A percentile compares a stretch with the other conserved stretches of the same genome.
These are phyloP conservation scores for Drosophila birchii DNA, from an alignment of 2,888 invertebrate species.

Conservation along the genomic window DNA sequence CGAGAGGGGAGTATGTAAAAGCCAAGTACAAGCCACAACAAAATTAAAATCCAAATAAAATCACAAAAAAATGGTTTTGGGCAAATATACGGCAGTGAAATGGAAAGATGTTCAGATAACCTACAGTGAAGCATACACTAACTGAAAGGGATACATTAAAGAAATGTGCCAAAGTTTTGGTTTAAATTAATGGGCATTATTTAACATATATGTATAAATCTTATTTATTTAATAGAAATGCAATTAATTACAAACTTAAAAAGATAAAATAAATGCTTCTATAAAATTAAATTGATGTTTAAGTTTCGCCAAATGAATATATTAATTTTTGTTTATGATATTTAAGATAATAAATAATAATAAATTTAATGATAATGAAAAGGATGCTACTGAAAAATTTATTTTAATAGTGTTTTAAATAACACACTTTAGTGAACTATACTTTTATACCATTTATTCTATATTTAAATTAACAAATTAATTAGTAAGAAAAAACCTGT, in stretches of 20 bases:
- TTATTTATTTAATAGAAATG: not conserved
- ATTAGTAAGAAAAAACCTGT: not conserved
- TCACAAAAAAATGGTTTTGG: conserved; percentile 42
- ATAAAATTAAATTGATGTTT: not conserved
- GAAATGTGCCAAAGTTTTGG: not conserved
- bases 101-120: conserved; percentile 8
- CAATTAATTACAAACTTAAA: not conserved
- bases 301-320: not conserved
- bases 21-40: conserved; percentile 76
- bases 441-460: not conserved
- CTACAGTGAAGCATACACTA: conserved; percentile 3
- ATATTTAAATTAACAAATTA: not conserved
- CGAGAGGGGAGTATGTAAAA: conserved; percentile 56
- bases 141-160: not conserved
- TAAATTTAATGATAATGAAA: not conserved
- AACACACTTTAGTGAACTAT: not conserved
- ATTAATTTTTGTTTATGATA: not conserved
- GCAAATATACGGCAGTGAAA: conserved; percentile 34
- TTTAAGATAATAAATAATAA: not conserved
- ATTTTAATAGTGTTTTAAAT: too few species aligned
- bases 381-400: not conserved
- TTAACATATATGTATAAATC: not conserved
- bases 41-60: conserved; percentile 62
- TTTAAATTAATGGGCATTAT: not conserved
- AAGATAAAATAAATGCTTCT: not conserved